Base-by-base conservation (phyloP, 2,797 vertebrate genomes). In the Chaetodon trifasciatus region DNA sequence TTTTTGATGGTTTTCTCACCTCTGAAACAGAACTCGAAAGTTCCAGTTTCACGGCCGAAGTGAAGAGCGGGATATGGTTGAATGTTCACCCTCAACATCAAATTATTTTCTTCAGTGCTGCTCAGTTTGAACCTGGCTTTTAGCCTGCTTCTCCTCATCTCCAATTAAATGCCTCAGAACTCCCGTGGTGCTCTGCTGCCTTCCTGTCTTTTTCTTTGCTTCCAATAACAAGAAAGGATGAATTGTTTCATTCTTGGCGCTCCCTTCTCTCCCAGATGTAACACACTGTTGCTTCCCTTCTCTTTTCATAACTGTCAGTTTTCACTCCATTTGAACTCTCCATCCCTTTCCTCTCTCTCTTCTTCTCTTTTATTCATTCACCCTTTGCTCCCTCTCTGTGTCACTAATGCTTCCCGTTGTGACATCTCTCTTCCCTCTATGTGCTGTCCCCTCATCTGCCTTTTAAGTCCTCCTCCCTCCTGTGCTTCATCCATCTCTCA, bases 241-340 rank as follows among this genome's bases (percentile, higher is more conserved):
- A 79, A 91, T 93, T 94, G 92, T 94, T 85, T 89, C 64, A n/a
- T 84, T 83, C 87, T 90, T 89, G 87, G 90, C 86, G 3, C 86
- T 83, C 83, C 86, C 85, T 71, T 71, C 87, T 76, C 71, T 74
- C 76, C 82, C 91, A 92, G 88, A 92, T 92, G 91, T 86, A 82
- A 80, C 73, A 84, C 77, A 77, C 79, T 73, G 81, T 84, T 88
- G 77, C 88, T 76, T 78, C 79, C 81, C 86, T 62, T 88, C 71
- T 88, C 73, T 78, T 70, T 67, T 84, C 81, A 76, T 77, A 81
- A 81, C 77, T 72, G 78, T 84, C 77, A 74, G 12, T 62, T 75
- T 77, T 63, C 60, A 24, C 73, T 83, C 75, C 62, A 89, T 82
- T 68, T 72, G 8, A 52, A 65, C 70, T 78, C 76, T 68, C 70